phyloP scores from a whole-genome alignment of 2,797 vertebrate species.

The Takifugu ocellatus region DNA sequence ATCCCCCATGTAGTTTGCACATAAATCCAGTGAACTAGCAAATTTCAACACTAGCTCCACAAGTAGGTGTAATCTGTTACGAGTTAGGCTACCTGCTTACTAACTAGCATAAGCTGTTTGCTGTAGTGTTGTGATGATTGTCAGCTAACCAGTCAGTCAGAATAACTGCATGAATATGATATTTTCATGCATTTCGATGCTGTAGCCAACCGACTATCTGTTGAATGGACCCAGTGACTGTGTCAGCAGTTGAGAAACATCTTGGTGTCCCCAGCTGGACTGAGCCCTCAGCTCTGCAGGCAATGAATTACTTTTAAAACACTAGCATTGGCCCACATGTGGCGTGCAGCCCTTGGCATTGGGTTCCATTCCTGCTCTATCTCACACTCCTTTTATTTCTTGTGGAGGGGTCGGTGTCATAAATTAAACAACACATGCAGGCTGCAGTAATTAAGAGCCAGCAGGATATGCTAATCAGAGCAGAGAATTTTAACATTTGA shows the following conservation, averaged over 20 bases:
- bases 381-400: conserved; percentile 34
- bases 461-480: conserved; percentile 60
- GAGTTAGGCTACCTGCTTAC: no score
- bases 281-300: conserved; percentile 34
- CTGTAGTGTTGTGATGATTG: no score
- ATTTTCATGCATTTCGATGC: no score
- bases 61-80: no score
- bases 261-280: conserved; percentile 32
- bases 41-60: no score
- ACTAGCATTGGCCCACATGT: conserved; percentile 53
- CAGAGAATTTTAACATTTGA: conserved; percentile 9
- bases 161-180: no score
- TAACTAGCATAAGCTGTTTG: no score
- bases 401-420: conserved; percentile 58
- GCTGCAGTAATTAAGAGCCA: conserved; percentile 58
- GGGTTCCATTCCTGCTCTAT: conserved; percentile 47
- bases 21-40: no score
- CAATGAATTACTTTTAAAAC: conserved; percentile 15
- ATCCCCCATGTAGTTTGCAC: no score
- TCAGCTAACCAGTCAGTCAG: no score
- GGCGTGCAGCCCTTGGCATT: conserved; percentile 56
- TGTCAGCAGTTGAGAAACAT: conserved; percentile 44
- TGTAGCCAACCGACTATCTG: neutral
- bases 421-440: conserved; percentile 65
- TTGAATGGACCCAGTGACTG: conserved; percentile 10